phyloP scores from a whole-genome alignment of 1,140 invertebrate genomes.

The Meteorus sp. region DNA sequence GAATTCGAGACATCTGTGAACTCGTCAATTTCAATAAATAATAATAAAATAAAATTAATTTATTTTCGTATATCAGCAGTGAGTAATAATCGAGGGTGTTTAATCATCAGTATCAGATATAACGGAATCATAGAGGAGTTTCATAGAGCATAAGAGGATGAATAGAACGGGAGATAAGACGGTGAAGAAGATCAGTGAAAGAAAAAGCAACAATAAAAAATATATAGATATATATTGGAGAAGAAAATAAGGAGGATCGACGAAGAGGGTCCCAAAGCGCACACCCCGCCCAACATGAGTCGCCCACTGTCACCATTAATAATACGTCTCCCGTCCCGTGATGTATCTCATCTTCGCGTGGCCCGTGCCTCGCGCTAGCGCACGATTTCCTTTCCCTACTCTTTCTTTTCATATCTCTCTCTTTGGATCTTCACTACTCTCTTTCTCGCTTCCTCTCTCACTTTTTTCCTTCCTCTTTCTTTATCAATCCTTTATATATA shows the following conservation, averaged over 20 bases:
- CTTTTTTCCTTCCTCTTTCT: not conserved
- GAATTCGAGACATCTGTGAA: too few relatives aligned
- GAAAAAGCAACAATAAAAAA: constrained; percentile 28
- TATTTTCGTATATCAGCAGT: too few relatives aligned
- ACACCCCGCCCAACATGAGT: constrained; percentile 48
- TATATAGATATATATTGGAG: too few relatives aligned
- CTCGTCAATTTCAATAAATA: too few relatives aligned
- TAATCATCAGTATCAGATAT: constrained; percentile 3
- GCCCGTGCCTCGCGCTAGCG: constrained; percentile 7
- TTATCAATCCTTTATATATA: not conserved
- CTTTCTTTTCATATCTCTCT: constrained; percentile 1
- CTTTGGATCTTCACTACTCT: constrained; percentile 1
- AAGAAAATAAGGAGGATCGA: constrained; percentile 32
- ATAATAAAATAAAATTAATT: too few relatives aligned
- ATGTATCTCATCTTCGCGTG: constrained; percentile 43
- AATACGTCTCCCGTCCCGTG: constrained; percentile 52
- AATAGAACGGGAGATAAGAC: constrained; percentile 27
- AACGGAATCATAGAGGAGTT: not conserved
- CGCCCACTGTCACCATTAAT: constrained; percentile 55
- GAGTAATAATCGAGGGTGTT: too few relatives aligned
- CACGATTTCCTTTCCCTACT: constrained; percentile 28
- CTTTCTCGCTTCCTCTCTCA: constrained; percentile 7
- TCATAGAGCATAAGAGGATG: not conserved
- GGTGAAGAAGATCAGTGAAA: constrained; percentile 32
- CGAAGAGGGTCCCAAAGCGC: constrained; percentile 26